These are phyloP conservation scores for Dryomyza anilis DNA, from an alignment of 2,888 invertebrate genomes.

Conservation along the genomic window DNA sequence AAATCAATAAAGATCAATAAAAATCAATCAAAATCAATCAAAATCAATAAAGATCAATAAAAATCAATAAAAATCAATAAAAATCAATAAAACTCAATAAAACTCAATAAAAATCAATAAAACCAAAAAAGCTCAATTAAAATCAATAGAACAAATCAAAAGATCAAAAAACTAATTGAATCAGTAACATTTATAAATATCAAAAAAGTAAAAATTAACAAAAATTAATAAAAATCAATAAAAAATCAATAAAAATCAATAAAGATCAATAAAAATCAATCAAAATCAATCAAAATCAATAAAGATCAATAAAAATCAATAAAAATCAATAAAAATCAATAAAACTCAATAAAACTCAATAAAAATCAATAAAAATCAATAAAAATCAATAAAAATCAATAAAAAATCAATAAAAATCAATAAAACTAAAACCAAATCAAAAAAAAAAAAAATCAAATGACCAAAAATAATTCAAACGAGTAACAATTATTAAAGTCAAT, in stretches of 20 bases:
- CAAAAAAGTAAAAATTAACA: too few species aligned
- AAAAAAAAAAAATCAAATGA: background rate
- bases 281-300: background rate
- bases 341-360: background rate
- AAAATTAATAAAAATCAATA: too few species aligned
- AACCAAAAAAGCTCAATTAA: background rate
- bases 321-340: background rate
- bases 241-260: too few species aligned
- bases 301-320: background rate
- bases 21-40: background rate
- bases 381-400: background rate
- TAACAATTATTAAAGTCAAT: too few species aligned
- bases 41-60: too few species aligned
- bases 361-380: background rate
- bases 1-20: background rate
- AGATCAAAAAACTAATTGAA: too few species aligned
- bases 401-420: background rate
- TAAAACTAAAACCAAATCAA: background rate
- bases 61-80: background rate
- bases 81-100: background rate
- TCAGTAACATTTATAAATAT: too few species aligned
- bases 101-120: background rate
- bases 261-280: background rate
- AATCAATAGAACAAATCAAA: background rate
- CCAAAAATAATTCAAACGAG: background rate